Conservation (phyloP, 92 coral and sea anemone species). For the Epizoanthus illoricatus region DNA sequence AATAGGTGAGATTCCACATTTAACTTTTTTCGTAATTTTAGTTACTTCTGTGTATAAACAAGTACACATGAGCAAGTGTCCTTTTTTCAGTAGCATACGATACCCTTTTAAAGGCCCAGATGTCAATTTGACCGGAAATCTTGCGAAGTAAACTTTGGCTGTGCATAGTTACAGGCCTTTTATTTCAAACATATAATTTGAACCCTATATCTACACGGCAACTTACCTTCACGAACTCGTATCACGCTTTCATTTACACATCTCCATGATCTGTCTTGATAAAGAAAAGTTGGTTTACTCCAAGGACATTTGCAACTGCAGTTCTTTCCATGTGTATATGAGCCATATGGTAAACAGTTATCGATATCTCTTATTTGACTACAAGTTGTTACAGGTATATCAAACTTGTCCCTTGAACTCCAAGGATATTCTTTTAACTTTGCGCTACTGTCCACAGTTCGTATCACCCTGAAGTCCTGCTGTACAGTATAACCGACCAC, state of each 20-base stretch:
- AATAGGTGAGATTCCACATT: no score
- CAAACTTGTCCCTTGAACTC: conserved; percentile 30
- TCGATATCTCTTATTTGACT: background rate
- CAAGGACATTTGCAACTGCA: conserved; percentile 28
- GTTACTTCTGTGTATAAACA: no score
- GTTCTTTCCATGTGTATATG: background rate
- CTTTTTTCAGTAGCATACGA: no score
- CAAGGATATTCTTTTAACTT: conserved; percentile 10
- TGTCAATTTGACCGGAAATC: no score
- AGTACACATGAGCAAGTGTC: no score
- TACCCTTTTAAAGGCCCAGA: no score
- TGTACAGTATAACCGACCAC: conserved; percentile 1
- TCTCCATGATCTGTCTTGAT: background rate
- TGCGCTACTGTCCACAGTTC: conserved; percentile 7
- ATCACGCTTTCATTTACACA: background rate
- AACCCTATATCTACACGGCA: no score
- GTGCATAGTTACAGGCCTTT: no score
- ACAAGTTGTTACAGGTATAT: background rate
- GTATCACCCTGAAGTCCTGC: conserved; percentile 5
- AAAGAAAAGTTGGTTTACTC: conserved; percentile 6
- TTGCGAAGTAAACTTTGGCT: no score
- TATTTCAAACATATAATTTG: no score
- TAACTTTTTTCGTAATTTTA: no score
- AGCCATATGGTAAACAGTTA: conserved; percentile 26
- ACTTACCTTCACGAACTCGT: background rate